These are phyloP conservation scores for Cacajao melanocephalus DNA, from an alignment of 2,797 vertebrate genomes.

Conservation along the genomic window DNA sequence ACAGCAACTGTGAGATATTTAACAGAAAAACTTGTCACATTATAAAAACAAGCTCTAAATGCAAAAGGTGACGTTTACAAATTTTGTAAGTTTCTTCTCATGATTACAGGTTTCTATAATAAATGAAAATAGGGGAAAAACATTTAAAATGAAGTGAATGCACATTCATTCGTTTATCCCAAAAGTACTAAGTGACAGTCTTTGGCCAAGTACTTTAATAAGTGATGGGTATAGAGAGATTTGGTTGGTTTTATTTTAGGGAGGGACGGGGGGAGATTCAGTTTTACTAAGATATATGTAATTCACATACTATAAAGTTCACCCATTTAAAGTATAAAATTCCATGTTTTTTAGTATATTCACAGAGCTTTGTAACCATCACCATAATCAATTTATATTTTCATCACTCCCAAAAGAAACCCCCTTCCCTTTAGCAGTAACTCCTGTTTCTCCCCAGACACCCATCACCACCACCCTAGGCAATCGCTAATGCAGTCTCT, in stretches of 20 bases:
- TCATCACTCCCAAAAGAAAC: background rate
- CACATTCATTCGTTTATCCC: background rate
- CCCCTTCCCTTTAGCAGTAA: background rate
- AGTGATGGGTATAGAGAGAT: background rate
- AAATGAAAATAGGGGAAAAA: background rate
- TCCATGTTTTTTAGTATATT: background rate
- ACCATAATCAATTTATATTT: background rate
- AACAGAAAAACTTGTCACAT: background rate
- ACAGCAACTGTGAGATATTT: background rate
- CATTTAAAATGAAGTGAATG: background rate
- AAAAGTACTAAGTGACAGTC: background rate
- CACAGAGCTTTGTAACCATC: background rate
- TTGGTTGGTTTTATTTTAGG: background rate
- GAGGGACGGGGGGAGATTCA: accelerated
- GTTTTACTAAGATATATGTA: background rate
- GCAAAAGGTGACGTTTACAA: background rate
- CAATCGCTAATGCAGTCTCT: background rate
- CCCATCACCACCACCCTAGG: too few species aligned
- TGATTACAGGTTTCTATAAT: background rate
- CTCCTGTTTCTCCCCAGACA: background rate
- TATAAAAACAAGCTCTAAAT: background rate
- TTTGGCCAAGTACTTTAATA: background rate
- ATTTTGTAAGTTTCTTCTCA: background rate
- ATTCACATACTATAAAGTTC: background rate
- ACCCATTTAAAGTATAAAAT: background rate